A percentile compares a stretch with the other conserved stretches of the same genome.
phyloP scores from a whole-genome alignment of 2,113 vertebrate species.

The Mastomys coucha region DNA sequence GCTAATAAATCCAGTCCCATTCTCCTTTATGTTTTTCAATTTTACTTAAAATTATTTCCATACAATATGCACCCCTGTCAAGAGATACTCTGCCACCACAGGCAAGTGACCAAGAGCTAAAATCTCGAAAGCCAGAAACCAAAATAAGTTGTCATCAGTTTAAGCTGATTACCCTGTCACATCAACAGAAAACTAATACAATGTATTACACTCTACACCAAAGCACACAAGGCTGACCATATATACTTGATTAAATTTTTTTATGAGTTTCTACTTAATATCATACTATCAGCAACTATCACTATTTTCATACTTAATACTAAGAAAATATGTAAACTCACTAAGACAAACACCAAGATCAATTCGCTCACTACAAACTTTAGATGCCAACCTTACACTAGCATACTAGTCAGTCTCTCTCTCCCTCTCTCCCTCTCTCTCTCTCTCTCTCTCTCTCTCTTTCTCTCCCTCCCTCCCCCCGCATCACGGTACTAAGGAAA shows the following conservation, averaged over 20 bases:
- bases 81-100: not conserved
- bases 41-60: not conserved
- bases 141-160: not conserved
- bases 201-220: conserved; percentile 19
- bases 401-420: no score
- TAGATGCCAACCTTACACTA: not conserved
- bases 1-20: not conserved
- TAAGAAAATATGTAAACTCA: conserved; percentile 33
- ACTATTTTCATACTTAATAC: conserved; percentile 36
- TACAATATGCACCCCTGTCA: not conserved
- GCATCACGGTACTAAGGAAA: conserved; percentile 37
- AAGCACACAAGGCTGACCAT: conserved; percentile 24
- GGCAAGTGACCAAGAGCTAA: not conserved
- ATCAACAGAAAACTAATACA: not conserved
- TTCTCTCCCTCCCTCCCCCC: no score
- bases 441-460: not conserved
- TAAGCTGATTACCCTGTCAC: not conserved
- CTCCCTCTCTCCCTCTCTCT: not conserved
- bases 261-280: conserved; percentile 48
- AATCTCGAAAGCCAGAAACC: not conserved
- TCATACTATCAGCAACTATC: conserved; percentile 26
- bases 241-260: conserved; percentile 53
- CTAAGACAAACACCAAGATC: conserved; percentile 51
- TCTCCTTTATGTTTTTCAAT: not conserved
- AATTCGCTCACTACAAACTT: conserved; percentile 26